Percentiles rank a stretch among this genome's conserved stretches.
phyloP scores from a whole-genome alignment of 2,113 vertebrate genomes.

The Haemorhous mexicanus region DNA sequence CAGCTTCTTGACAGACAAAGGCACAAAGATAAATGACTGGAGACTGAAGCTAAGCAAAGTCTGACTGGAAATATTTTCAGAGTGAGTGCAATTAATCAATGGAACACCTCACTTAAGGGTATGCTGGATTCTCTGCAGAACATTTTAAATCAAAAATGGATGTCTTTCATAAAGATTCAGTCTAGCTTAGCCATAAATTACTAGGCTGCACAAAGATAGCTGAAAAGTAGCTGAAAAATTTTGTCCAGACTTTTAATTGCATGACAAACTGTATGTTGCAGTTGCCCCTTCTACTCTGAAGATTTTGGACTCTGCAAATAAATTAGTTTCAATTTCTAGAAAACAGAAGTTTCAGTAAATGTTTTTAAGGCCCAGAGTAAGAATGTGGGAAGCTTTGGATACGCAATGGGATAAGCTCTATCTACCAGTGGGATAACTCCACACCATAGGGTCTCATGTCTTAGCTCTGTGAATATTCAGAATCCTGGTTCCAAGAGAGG shows the following conservation, averaged over 20 bases:
- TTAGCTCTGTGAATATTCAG: not conserved
- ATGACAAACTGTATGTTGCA: not conserved
- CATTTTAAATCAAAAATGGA: constrained; percentile 39
- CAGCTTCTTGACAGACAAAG: constrained; percentile 37
- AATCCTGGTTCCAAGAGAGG: not conserved
- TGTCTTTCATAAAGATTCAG: not conserved
- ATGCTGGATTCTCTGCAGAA: not conserved
- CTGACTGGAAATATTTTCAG: constrained; percentile 47
- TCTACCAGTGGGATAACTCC: not conserved
- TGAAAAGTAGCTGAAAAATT: not conserved
- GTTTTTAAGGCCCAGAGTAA: not conserved
- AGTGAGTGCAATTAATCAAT: constrained; percentile 44
- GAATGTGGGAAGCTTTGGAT: not conserved
- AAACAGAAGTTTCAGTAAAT: not conserved
- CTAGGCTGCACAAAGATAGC: not conserved
- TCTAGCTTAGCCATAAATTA: constrained; percentile 33
- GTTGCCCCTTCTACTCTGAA: not conserved
- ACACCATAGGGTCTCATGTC: not conserved
- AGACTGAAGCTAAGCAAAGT: constrained; percentile 26
- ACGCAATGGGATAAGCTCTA: not conserved
- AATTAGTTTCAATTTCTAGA: not conserved
- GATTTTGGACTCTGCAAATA: not conserved
- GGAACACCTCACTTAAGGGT: constrained; percentile 32
- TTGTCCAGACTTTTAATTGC: not conserved
- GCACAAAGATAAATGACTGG: constrained; percentile 23